phyloP scores from a whole-genome alignment of 2,797 vertebrate genomes.

The Rhinoraja longicauda region DNA sequence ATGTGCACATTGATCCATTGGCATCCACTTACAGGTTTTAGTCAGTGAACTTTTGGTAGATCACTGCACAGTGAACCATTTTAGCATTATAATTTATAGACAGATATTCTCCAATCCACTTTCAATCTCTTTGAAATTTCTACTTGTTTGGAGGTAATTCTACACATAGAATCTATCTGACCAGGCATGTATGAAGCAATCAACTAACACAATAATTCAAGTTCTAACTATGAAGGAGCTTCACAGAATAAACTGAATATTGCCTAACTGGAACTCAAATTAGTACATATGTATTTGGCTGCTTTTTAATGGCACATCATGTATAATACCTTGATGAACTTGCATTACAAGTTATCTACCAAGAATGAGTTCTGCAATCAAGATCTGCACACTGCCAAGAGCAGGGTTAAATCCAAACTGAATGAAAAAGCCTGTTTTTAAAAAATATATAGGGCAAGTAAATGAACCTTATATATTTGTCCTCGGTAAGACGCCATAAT shows the following conservation, averaged over 20 bases:
- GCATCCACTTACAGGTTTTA: neutral
- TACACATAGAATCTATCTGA: neutral
- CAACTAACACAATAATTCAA: neutral
- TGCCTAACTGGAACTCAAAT: slow-evolving; percentile 11
- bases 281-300: neutral
- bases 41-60: neutral
- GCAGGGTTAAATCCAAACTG: neutral
- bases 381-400: neutral
- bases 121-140: neutral
- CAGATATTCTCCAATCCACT: neutral
- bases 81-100: neutral
- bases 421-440: neutral
- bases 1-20: neutral
- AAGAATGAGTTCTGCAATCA: neutral
- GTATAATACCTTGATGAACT: slow-evolving; percentile 13
- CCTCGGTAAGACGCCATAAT: neutral
- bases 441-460: neutral
- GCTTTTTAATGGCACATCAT: neutral
- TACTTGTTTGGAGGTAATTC: neutral
- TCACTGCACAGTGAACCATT: neutral
- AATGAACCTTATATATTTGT: neutral
- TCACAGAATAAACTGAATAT: neutral
- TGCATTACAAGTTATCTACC: neutral
- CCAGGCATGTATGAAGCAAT: neutral
- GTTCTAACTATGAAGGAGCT: neutral